Percentiles rank a stretch among this genome's conserved stretches.
Conservation (phyloP, 2,888 invertebrate genomes). For the Drosophila ezoana region DNA sequence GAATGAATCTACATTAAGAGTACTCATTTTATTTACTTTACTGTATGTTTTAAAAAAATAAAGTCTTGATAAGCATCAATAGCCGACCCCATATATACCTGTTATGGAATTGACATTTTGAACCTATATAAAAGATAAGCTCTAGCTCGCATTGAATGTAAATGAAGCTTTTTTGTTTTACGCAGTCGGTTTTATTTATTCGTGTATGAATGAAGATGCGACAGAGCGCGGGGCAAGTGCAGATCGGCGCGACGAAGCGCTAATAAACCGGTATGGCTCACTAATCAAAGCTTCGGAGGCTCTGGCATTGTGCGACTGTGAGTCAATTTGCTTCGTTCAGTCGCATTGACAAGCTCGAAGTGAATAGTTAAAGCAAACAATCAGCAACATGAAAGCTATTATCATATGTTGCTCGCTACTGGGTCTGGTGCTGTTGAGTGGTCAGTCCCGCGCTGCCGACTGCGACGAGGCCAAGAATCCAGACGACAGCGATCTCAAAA, state of each 20-base stretch:
- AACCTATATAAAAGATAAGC: not conserved
- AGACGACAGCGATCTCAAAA: conserved; percentile 73
- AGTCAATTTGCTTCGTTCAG: conserved; percentile 23
- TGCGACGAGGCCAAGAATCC: conserved; percentile 61
- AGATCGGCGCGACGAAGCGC: conserved; percentile 20
- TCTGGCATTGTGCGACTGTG: conserved; percentile 1
- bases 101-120: not conserved
- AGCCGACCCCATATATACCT: too few relatives aligned
- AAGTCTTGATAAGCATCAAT: too few relatives aligned
- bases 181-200: conserved; percentile 20
- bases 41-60: too few relatives aligned
- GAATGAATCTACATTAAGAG: too few relatives aligned
- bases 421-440: conserved; percentile 46
- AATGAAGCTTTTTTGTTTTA: conserved; percentile 1
- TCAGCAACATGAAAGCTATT: conserved; percentile 64
- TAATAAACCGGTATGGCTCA: conserved; percentile 30
- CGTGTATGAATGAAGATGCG: not conserved
- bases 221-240: not conserved
- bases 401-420: conserved; percentile 55
- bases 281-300: conserved; percentile 17
- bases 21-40: too few relatives aligned
- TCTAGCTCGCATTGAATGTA: conserved; percentile 1
- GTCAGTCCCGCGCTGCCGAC: conserved; percentile 58
- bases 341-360: conserved; percentile 42
- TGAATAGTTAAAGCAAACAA: conserved; percentile 35